phyloP scores from a whole-genome alignment of 2,797 vertebrate genomes.

The Acrocephalus scirpaceus region DNA sequence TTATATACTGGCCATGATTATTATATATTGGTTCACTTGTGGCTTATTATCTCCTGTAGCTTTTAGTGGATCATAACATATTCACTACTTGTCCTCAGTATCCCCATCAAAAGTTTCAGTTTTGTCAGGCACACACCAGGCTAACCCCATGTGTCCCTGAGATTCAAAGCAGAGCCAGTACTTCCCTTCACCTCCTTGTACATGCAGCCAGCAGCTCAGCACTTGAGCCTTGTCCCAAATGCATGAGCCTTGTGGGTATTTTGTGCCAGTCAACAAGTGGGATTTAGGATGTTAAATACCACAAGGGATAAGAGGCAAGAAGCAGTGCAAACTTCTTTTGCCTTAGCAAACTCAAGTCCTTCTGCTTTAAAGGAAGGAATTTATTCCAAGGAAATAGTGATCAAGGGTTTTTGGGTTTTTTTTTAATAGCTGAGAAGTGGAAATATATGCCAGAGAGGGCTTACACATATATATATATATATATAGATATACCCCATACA shows the following conservation, averaged over 20 bases:
- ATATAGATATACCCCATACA: accelerated
- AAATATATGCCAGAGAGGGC: background rate
- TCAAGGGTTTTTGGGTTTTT: background rate
- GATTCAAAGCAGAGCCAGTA: background rate
- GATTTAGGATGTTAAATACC: background rate
- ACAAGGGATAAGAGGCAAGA: background rate
- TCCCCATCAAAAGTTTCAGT: background rate
- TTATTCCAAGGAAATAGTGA: background rate
- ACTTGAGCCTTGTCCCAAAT: background rate
- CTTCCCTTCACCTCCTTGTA: background rate
- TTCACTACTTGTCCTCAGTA: background rate
- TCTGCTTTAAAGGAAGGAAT: background rate
- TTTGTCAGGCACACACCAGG: background rate
- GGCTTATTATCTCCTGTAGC: background rate
- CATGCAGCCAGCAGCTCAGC: background rate
- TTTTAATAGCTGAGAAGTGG: background rate
- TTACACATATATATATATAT: background rate
- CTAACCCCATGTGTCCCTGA: background rate
- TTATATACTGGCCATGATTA: background rate
- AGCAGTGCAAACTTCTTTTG: background rate
- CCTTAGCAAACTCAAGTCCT: background rate
- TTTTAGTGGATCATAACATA: background rate
- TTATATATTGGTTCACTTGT: background rate
- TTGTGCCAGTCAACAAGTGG: background rate
- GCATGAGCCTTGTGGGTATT: background rate